These are phyloP conservation scores for Myrmophylax atrothorax DNA, from an alignment of 2,113 vertebrate species.

Conservation along the genomic window DNA sequence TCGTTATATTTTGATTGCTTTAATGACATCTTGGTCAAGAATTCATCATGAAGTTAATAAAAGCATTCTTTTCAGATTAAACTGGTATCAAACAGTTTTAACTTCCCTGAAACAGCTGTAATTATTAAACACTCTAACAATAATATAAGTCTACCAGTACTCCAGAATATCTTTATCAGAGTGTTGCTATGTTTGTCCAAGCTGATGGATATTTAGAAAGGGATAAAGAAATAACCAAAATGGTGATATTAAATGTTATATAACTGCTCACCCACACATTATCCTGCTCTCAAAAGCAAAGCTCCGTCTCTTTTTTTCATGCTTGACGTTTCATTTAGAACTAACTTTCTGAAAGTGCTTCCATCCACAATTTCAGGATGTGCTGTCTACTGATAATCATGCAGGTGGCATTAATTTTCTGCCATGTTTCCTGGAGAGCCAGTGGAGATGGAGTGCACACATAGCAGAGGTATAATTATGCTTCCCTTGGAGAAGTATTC, in stretches of 20 bases:
- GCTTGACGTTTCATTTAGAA: background rate
- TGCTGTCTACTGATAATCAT: background rate
- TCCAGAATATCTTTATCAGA: background rate
- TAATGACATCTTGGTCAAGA: background rate
- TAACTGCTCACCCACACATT: background rate
- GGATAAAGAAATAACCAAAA: background rate
- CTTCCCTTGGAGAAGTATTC: background rate
- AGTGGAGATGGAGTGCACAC: background rate
- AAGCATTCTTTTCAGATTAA: background rate
- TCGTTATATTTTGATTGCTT: background rate
- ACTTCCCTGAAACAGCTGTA: background rate
- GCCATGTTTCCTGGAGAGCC: background rate
- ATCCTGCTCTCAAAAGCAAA: background rate
- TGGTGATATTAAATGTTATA: background rate
- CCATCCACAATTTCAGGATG: background rate
- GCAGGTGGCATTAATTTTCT: background rate
- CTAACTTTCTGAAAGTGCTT: background rate
- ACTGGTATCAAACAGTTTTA: background rate
- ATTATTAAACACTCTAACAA: background rate
- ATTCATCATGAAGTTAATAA: background rate
- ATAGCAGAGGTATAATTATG: background rate
- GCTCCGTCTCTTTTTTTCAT: background rate
- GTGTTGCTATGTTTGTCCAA: background rate
- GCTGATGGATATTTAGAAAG: background rate
- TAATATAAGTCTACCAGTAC: background rate